Evolutionary conservation across 1,140 invertebrate species (phyloP).

Genomic region (Zelostemma sp.): DNA sequence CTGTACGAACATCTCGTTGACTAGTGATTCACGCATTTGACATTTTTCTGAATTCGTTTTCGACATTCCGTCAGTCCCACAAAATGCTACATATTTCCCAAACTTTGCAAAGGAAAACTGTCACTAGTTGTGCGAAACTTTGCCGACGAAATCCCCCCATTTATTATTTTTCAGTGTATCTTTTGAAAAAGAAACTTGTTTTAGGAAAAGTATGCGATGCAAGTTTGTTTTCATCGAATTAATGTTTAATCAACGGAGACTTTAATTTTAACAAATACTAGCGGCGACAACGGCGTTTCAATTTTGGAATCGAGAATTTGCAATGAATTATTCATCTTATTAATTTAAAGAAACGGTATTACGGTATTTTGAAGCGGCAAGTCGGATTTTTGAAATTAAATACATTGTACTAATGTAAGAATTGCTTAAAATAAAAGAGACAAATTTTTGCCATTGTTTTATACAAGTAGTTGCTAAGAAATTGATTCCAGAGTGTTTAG

Average conservation of each 20-base stretch:
- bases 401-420: too few relatives aligned
- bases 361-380: too few relatives aligned
- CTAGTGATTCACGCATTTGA: slow-evolving; percentile 29
- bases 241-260: slow-evolving; percentile 44
- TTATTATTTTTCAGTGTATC: not conserved
- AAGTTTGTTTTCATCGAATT: slow-evolving; percentile 8
- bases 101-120: slow-evolving; percentile 37
- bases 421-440: not conserved
- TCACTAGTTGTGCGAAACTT: slow-evolving; percentile 35
- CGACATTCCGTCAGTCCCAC: slow-evolving; percentile 18
- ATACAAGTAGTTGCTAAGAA: slow-evolving; percentile 4
- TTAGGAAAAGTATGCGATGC: slow-evolving; percentile 16
- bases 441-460: not conserved
- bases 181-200: slow-evolving; percentile 10
- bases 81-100: slow-evolving; percentile 39
- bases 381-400: too few relatives aligned
- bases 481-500: too few relatives aligned
- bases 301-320: slow-evolving; percentile 19
- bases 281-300: slow-evolving; percentile 48
- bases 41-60: slow-evolving; percentile 27
- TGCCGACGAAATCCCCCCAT: slow-evolving; percentile 40
- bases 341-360: too few relatives aligned
- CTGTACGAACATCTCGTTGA: slow-evolving; percentile 25
- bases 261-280: slow-evolving; percentile 60
- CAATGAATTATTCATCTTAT: too few relatives aligned